Base-by-base conservation (phyloP, 2,797 vertebrate genomes). In the Uromys caudimaculatus region DNA sequence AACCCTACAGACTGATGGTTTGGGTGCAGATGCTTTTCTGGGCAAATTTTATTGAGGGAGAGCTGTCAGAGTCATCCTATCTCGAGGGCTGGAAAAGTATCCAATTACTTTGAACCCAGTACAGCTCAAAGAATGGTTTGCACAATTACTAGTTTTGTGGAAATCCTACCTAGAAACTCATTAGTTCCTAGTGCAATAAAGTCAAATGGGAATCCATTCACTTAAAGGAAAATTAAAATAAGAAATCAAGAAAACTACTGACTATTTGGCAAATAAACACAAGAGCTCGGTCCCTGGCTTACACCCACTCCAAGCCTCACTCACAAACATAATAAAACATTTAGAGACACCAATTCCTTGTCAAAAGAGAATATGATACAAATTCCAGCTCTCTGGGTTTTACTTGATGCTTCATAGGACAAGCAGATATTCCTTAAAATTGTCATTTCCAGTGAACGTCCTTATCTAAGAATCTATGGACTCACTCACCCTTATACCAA, bases 221-320 rank as follows among this genome's bases (percentile, higher is more conserved):
- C 69, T 97, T 93, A 69, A 95, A 83, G 78, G 94, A 97, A 97
- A 97, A 97, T 96, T 96, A 95, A 97, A 97, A 96, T 73, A 96
- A 97, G 92, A 96, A 97, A 95, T 97, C 97, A 97, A 97, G 90
- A 96, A 91, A 97, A 97, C 69, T 78, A 77, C 89, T 73, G 17
- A 82, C 95, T 92, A 73, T 94, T 64, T 95, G 88, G 93, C 89
- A 95, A 95, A 94, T 47, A 82, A 96, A 58, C 64, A 38, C 41
- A 58, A 89, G 94, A 81, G 75, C 93, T 96, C 82, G 87, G 89
- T 95, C 54, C 71, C 82, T 89, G 75, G 81, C 69, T 89, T 87
- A 21, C 71, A 38, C 50, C 23, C 47, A 81, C 6, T 88, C 78
- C 62, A 93, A 87, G 56, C 75, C 88, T 76, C 27, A 21, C 54